Conservation (phyloP, 2,888 invertebrate species). For the Aspidapion aeneum region DNA sequence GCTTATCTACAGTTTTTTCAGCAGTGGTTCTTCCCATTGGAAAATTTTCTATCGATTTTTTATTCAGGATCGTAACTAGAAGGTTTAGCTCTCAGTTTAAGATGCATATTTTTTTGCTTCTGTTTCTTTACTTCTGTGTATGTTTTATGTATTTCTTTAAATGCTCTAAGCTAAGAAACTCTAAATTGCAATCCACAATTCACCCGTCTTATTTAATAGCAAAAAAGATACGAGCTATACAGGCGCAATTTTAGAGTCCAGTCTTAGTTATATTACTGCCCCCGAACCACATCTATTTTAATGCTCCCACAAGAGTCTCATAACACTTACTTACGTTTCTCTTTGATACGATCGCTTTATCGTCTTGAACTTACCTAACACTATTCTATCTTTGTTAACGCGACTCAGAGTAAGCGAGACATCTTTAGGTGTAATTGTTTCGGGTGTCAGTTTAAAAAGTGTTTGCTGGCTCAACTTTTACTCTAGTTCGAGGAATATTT, state of each 20-base stretch:
- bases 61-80: no score
- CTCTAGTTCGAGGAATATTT: not conserved
- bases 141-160: no score
- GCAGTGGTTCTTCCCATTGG: no score
- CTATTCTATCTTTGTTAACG: not conserved
- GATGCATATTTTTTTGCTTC: no score
- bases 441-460: no score
- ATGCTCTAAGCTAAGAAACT: no score
- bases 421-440: not conserved
- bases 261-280: not conserved
- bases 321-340: conserved; percentile 5
- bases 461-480: not conserved
- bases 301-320: conserved; percentile 3
- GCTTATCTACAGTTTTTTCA: no score
- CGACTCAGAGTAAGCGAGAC: not conserved
- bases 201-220: not conserved
- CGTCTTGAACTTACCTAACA: not conserved
- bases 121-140: no score
- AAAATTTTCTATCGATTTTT: no score
- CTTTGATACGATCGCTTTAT: not conserved
- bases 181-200: no score
- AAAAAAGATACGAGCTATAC: not conserved
- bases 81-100: no score
- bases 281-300: not conserved
- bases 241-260: not conserved